Conservation (phyloP, 1,140 invertebrate genomes). For the Drosophila miranda region DNA sequence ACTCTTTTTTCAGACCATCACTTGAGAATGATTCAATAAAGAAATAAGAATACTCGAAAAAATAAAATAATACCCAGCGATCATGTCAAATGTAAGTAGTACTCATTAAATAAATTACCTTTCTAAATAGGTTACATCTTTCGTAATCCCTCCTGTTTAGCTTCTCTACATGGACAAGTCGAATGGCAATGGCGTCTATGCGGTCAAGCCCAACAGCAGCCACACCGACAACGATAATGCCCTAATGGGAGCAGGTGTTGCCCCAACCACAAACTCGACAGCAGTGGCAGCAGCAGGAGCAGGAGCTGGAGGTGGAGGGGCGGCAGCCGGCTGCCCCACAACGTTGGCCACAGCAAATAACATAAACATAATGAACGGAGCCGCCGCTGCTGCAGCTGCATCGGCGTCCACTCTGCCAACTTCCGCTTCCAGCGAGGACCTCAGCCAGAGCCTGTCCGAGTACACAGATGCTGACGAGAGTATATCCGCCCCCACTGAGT, state of each 20-base stretch:
- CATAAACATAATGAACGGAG: conserved; percentile 67
- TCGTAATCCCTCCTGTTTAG: conserved; percentile 33
- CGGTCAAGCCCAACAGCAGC: conserved; percentile 46
- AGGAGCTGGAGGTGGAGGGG: conserved; percentile 1
- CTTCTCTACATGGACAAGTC: conserved; percentile 79
- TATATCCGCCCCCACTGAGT: conserved; percentile 87
- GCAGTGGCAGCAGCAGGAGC: neutral
- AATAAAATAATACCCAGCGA: conserved; percentile 2
- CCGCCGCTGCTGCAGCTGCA: conserved; percentile 56
- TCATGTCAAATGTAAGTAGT: conserved; percentile 66
- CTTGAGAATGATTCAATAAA: conserved; percentile 46
- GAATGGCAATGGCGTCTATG: conserved; percentile 79
- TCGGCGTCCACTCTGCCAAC: conserved; percentile 65
- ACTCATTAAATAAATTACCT: too few relatives aligned
- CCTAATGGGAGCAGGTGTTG: conserved; percentile 18
- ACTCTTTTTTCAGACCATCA: conserved; percentile 59
- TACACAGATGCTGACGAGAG: conserved; percentile 88
- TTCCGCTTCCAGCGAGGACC: conserved; percentile 79
- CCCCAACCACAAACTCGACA: conserved; percentile 38
- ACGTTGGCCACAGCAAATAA: conserved; percentile 45
- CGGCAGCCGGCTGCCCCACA: conserved; percentile 19
- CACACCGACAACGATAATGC: conserved; percentile 57
- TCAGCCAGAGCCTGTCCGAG: conserved; percentile 83
- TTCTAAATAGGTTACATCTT: too few relatives aligned
- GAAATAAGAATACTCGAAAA: conserved; percentile 6